These are phyloP conservation scores for Upupa epops DNA, from an alignment of 2,113 vertebrate genomes.

Conservation along the genomic window DNA sequence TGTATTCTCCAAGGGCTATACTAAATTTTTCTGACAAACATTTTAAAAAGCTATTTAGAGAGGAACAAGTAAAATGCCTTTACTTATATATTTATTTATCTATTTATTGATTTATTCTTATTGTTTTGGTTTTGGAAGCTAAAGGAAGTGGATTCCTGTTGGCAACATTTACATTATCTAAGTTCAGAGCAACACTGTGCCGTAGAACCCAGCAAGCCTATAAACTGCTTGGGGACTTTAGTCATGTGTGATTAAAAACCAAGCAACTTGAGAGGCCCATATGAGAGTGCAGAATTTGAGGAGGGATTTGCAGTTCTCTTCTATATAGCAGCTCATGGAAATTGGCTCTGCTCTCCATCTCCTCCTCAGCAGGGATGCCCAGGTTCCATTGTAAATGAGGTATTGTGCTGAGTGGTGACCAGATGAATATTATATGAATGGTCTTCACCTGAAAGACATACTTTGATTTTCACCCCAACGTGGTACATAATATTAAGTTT, in stretches of 20 bases:
- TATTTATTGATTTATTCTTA: background rate
- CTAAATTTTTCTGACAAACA: background rate
- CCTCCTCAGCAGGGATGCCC: background rate
- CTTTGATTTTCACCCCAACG: background rate
- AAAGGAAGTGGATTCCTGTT: background rate
- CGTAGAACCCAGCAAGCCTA: background rate
- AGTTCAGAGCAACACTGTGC: background rate
- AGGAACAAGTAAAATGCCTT: background rate
- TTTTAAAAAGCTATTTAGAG: too few relatives aligned
- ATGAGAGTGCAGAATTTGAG: background rate
- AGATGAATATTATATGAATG: background rate
- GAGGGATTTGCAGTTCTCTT: background rate
- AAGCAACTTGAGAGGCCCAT: background rate
- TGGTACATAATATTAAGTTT: background rate
- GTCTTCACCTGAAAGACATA: background rate
- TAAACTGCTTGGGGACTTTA: background rate
- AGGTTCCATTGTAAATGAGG: background rate
- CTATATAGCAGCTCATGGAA: background rate
- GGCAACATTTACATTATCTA: background rate
- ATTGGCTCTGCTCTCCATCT: background rate
- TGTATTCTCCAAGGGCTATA: background rate
- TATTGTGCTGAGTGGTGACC: background rate
- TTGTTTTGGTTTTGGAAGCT: too few relatives aligned
- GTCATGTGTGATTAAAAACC: background rate
- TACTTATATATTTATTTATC: background rate